Evolutionary conservation across 2,888 invertebrate species (phyloP), one percentile per base, ranked within the genome.

Genomic region (Trachelus iudaicus): DNA sequence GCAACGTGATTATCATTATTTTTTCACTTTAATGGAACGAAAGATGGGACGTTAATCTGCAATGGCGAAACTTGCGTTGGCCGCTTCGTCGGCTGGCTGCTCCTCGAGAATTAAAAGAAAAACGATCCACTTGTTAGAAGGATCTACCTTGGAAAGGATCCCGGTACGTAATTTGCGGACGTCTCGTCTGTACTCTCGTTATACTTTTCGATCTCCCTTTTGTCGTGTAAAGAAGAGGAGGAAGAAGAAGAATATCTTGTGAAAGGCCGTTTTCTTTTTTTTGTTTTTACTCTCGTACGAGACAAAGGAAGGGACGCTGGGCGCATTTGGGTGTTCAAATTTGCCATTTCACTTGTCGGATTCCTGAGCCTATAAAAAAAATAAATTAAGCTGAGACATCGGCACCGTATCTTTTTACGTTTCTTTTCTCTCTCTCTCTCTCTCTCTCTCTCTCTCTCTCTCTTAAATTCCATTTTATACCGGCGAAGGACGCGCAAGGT

Each of bases 111-210:
- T 56, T 56, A 56, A 56, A 56, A 56, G 23, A 56, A 56, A 56
- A 56, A 56, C 56, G 56, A 56, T 56, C 56, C 56, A 56, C 56
- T 56, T 56, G 56, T 56, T 56, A 56, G 56, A 56, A 56, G 56
- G 56, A 56, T 56, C 56, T 56, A 56, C 56, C 56, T 56, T 56
- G 56, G 56, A 56, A 9, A 56, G 23, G 56, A 56, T 56, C 85
- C 82, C 84, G 83, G 85, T 83, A 81, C 84, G 85, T 85, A 85
- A 85, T 85, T 85, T 84, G 35, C 78, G 81, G 84, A 83, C 85
- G 82, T 84, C 85, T 79, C 77, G 81, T 73, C 77, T 68, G 69
- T 83, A 80, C 73, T 75, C 75, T 40, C 81, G 75, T 75, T 84
- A 56, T 56, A 56, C 56, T 56, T 56, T 56, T 56, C 56, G 56